These are phyloP conservation scores for Gymnogyps californianus DNA, from an alignment of 2,113 vertebrate species.

Conservation along the genomic window DNA sequence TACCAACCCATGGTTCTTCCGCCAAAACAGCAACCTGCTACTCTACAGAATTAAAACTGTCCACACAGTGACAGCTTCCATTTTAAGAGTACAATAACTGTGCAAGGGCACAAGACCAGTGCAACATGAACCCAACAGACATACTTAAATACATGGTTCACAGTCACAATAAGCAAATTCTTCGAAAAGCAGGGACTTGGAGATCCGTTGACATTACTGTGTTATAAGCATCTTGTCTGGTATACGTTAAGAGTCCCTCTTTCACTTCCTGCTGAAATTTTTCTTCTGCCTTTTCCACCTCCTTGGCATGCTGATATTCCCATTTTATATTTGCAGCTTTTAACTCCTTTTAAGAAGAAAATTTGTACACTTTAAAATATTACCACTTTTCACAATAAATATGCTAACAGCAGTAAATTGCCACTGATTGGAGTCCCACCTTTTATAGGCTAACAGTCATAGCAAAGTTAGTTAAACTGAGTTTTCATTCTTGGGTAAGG, in stretches of 20 bases:
- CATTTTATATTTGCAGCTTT: slow-evolving; percentile 75
- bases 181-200: background rate
- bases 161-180: background rate
- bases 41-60: background rate
- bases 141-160: background rate
- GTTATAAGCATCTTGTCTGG: slow-evolving; percentile 86
- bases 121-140: background rate
- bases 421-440: background rate
- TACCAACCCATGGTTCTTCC: background rate
- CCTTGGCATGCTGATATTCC: slow-evolving; percentile 76
- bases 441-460: background rate
- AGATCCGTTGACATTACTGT: slow-evolving; percentile 65
- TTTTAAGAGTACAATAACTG: background rate
- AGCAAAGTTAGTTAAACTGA: background rate
- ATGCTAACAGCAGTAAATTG: background rate
- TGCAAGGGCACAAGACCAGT: background rate
- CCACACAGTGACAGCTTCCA: background rate
- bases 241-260: slow-evolving; percentile 86
- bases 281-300: slow-evolving; percentile 74
- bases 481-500: background rate
- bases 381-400: background rate
- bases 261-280: slow-evolving; percentile 66
- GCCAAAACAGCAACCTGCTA: background rate
- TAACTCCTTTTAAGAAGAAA: slow-evolving; percentile 62
- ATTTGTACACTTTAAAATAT: background rate